Evolutionary conservation across 2,888 invertebrate genomes (phyloP), one percentile per base, ranked within the genome.

Genomic region (Habroteleia sp.): DNA sequence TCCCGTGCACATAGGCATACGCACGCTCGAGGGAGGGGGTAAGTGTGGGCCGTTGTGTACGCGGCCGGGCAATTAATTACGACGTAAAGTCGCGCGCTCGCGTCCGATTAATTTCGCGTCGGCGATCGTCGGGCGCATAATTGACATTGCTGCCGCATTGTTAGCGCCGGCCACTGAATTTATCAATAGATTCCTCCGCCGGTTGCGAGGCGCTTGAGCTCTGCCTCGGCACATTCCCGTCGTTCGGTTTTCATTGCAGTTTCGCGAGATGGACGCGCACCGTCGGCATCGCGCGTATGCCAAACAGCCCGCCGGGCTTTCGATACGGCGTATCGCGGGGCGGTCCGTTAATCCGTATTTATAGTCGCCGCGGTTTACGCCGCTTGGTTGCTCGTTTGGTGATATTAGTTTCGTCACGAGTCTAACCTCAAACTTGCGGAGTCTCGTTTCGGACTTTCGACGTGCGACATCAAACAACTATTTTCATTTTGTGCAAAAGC

Each of bases 61-160:
- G 71, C 74, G 74, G 39, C 79, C 62, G 68, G 74, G 74, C 80
- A 79, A 80, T 82, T 80, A 82, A 82, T 82, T 80, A 79, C 81
- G 74, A 69, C 77, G 77, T 74, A 76, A 77, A 77, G 76, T 77
- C 71, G 76, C 77, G 79, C 81, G 79, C 65, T 46, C 46, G 42
- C 63, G 58, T 66, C 76, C 79, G 79, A 81, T 82, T 82, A 82
- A 81, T 83, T 80, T 77, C 77, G 77, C 74, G 65, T 50, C 71
- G 71, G 71, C 77, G 77, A 81, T 80, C 81, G 82, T 72, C 77
- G 78, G 69, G 77, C 83, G 82, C 83, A 84, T 86, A 84, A 86
- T 85, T 83, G 85, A 84, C 86, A 87, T 87, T 87, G 86, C 85
- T 86, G 81, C 78, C 77, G 81, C 84, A 84, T 86, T 86, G 86